Evolutionary conservation across 2,113 vertebrate species (phyloP).

Genomic region (Thermophis baileyi): DNA sequence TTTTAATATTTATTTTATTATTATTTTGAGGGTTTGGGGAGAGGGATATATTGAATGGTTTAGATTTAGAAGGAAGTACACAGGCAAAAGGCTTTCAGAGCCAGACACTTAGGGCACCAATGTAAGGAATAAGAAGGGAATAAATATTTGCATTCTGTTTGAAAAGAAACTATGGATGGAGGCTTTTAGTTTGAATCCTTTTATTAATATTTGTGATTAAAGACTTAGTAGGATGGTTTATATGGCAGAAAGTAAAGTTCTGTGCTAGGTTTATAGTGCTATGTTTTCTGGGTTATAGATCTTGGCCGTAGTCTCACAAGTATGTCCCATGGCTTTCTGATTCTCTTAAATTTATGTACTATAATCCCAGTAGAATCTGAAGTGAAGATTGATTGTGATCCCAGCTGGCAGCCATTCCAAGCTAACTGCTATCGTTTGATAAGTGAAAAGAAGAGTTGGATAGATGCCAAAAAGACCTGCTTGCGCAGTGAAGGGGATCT

Average conservation of each 20-base stretch:
- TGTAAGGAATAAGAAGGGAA: not conserved
- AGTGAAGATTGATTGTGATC: slow-evolving; percentile 84
- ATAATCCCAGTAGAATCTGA: slow-evolving; percentile 63
- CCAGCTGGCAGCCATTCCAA: slow-evolving; percentile 91
- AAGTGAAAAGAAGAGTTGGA: slow-evolving; percentile 84
- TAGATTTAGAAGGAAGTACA: not conserved
- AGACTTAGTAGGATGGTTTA: not conserved
- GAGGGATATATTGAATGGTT: not conserved
- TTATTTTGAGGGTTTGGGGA: not conserved
- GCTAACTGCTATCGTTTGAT: slow-evolving; percentile 89
- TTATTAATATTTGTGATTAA: not conserved
- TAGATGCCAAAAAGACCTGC: slow-evolving; percentile 83
- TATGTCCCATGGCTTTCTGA: not conserved
- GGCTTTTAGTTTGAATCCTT: not conserved
- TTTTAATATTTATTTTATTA: not conserved
- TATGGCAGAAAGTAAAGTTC: not conserved
- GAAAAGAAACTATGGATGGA: not conserved
- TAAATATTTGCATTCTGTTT: not conserved
- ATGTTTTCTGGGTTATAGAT: not conserved
- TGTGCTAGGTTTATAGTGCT: not conserved
- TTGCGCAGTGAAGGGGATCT: slow-evolving; percentile 85
- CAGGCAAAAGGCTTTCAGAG: not conserved
- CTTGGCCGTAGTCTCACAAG: not conserved
- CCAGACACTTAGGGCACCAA: not conserved
- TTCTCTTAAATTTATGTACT: not conserved